Evolutionary conservation across 2,888 invertebrate genomes (phyloP).

Genomic region (Harpalus rufipes): DNA sequence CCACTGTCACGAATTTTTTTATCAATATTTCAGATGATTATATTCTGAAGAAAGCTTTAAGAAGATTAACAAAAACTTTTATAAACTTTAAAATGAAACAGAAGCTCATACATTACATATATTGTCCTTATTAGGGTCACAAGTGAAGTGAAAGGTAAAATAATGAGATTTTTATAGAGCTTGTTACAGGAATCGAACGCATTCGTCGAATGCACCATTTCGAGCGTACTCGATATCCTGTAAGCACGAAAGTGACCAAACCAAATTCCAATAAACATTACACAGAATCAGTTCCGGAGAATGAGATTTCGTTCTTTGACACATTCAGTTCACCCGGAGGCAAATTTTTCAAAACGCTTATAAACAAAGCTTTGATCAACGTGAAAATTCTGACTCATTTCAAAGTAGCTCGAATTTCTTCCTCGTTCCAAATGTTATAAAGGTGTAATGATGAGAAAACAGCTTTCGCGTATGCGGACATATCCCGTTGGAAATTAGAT

Average conservation of each 20-base stretch:
- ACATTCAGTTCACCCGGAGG: neutral
- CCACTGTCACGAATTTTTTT: neutral
- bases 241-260: conserved; percentile 19
- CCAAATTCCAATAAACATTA: conserved; percentile 54
- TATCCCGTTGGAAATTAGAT: conserved; percentile 30
- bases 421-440: conserved; percentile 23
- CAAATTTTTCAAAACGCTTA: neutral
- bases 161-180: neutral
- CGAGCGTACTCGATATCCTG: conserved; percentile 59
- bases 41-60: conserved; percentile 1
- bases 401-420: neutral
- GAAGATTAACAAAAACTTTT: conserved; percentile 1
- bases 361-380: conserved; percentile 22
- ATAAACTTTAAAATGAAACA: conserved; percentile 3
- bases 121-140: neutral
- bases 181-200: conserved; percentile 63
- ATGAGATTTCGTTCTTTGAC: conserved; percentile 18
- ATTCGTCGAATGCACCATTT: conserved; percentile 63
- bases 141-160: neutral
- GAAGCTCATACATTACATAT: neutral
- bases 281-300: conserved; percentile 17
- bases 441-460: conserved; percentile 36
- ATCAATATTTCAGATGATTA: neutral
- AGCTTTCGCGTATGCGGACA: conserved; percentile 4
- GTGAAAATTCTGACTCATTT: neutral